Base-by-base conservation (phyloP, 1,140 invertebrate species). In the Trinorchestia longiramus region DNA sequence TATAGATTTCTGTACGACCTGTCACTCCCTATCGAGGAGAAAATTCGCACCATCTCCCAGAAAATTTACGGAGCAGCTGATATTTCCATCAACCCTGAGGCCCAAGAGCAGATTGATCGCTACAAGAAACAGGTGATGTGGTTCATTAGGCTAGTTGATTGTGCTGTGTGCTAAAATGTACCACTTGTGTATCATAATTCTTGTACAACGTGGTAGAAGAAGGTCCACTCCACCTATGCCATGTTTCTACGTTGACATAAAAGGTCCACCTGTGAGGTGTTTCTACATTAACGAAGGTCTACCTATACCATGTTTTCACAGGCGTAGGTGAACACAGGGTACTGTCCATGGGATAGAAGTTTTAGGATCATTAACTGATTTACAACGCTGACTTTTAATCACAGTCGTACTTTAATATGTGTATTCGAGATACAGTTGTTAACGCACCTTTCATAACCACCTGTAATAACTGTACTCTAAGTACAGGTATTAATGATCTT, bases 11-110 rank as follows among this genome's bases (percentile, higher is more conserved):
- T 99, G 0, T 99, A 99, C 97, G 98, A 98, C n/a, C 97, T 99
- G 17, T 97, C 98, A 96, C 96, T 98, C 41, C 97, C 98, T 43
- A 98, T 99, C 77, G 98, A 98, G 97, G 98, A 99, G 0, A 99
- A 99, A 97, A 99, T 99, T 95, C 97, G 98, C 97, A 98, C 97
- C 40, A 99, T 99, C 97, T 99, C 99, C 0, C 98, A 98, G 96
- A 98, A 99, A 97, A 99, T 99, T 98, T 99, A 99, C 97, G 99
- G 99, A n/a, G 99, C 99, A 94, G 98, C 98, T 95, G 98, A 98
- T 95, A 98, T 99, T 44, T 98, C 98, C 95, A 98, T 99, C 41
- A 97, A 98, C 4, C 97, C 97, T 77, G 96, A 97, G 57, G 98
- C 98, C 6, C 97, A 98, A 97, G 97, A 98, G 96, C 98, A 98